Evolutionary conservation across 2,888 invertebrate species (phyloP), one percentile per base, ranked within the genome.

Genomic region (Lasioglossum marginatum): DNA sequence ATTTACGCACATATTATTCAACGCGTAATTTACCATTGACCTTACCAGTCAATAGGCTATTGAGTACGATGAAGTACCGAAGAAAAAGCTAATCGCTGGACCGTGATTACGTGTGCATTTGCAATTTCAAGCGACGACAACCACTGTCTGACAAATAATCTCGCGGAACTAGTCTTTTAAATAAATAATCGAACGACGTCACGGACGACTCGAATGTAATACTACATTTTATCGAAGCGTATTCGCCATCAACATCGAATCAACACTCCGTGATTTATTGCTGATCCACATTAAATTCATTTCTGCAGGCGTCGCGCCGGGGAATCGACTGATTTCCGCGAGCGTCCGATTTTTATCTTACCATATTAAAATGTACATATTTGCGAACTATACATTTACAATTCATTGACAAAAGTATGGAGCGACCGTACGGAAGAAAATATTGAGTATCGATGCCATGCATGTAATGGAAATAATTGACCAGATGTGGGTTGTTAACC

Each of bases 41-140:
- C 82, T 82, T 73, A 72, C 31, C n/a, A 3, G 12, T 57, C n/a
- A 73, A 83, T 76, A 83, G 63, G 63, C 48, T 57, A 66, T 63
- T 48, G 12, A 81, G n/a, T 16, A 10, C 52, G 23, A 19, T 31
- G 34, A 34, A 40, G 81, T 52, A n/a, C 23, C 12, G n/a, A 45
- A 34, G 72, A 23, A 52, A 37, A 73, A 73, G 34, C 72, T 83
- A 83, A 82, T 83, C 57, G 72, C 6, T 66, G 3, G 37, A 12
- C 3, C 2, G 40, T 60, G 81, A 27, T 52, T 57, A 40, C 63
- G 31, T 10, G 16, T 34, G 63, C 31, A 34, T 63, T 63, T 63
- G 31, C 19, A 34, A 63, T 34, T 63, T 34, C 31, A 31, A 63
- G 31, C 14, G 27, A 16, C 27, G 27, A 27, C 27, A 2, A 2